Percentiles rank a stretch among this genome's conserved stretches.
Conservation (phyloP, 1,140 invertebrate species). For the Drosophila orena region DNA sequence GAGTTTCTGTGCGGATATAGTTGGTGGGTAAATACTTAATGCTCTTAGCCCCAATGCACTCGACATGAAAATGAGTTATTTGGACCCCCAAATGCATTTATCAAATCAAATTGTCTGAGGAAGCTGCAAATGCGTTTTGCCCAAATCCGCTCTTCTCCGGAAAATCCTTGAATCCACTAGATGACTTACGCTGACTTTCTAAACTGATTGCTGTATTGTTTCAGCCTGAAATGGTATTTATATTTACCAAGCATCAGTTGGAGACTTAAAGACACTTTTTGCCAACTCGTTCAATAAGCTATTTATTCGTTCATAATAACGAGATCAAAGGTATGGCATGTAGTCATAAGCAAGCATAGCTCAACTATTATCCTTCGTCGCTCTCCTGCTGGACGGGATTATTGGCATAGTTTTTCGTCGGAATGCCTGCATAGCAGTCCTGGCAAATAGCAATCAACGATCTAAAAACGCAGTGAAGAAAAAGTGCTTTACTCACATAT, state of each 20-base stretch:
- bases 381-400: neutral
- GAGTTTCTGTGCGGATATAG: constrained; percentile 2
- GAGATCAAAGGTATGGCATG: no score
- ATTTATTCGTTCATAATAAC: neutral
- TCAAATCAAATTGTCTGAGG: constrained; percentile 17
- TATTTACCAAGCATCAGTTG: no score
- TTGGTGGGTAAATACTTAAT: constrained; percentile 64
- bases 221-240: no score
- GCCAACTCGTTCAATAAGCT: neutral
- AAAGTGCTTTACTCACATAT: constrained; percentile 1
- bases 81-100: constrained; percentile 14
- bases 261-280: no score
- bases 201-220: neutral
- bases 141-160: neutral
- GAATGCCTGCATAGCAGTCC: neutral
- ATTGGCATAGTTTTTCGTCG: constrained; percentile 24
- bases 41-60: constrained; percentile 55
- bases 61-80: constrained; percentile 46
- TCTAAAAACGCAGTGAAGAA: constrained; percentile 1
- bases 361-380: neutral
- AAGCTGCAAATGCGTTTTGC: neutral
- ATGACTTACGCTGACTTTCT: no score
- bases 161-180: neutral
- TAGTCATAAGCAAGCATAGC: no score
- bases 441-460: constrained; percentile 7